A percentile compares a stretch with the other conserved stretches of the same genome.
phyloP scores from a whole-genome alignment of 2,888 invertebrate species.

The Xestoiulus laeticollis region DNA sequence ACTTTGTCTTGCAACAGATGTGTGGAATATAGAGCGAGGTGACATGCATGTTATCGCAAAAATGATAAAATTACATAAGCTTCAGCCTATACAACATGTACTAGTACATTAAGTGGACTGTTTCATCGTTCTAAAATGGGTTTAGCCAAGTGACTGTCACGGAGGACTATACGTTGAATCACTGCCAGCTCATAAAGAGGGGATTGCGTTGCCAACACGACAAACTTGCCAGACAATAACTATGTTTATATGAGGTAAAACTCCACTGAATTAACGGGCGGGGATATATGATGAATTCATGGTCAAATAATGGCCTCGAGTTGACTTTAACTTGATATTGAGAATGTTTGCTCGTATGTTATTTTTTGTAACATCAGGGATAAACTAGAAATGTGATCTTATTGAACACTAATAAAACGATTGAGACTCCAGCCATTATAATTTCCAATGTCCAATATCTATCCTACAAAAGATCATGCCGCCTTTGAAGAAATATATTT shows the following conservation, averaged over 20 bases:
- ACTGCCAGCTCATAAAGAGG: slow-evolving; percentile 14
- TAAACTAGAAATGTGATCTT: not conserved
- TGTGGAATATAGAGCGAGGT: not conserved
- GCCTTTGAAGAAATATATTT: not conserved
- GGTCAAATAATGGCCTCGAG: not conserved
- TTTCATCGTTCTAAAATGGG: not conserved
- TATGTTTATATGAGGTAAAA: not conserved
- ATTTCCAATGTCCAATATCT: not conserved
- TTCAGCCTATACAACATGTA: no score
- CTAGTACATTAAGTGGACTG: not conserved
- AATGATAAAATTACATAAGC: not conserved
- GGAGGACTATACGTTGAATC: not conserved
- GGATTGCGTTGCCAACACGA: not conserved
- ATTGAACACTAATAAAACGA: not conserved
- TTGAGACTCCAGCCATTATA: not conserved
- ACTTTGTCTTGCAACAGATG: not conserved
- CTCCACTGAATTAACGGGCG: not conserved
- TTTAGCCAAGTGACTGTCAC: not conserved
- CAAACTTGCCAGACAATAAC: not conserved
- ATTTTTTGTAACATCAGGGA: not conserved
- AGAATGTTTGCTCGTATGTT: not conserved
- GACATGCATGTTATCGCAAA: not conserved
- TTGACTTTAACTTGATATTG: not conserved
- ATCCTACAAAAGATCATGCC: not conserved
- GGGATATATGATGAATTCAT: not conserved